A percentile compares a stretch with the other conserved stretches of the same genome.
Evolutionary conservation across 2,797 vertebrate genomes (phyloP).

Genomic region (Oreochromis mossambicus): DNA sequence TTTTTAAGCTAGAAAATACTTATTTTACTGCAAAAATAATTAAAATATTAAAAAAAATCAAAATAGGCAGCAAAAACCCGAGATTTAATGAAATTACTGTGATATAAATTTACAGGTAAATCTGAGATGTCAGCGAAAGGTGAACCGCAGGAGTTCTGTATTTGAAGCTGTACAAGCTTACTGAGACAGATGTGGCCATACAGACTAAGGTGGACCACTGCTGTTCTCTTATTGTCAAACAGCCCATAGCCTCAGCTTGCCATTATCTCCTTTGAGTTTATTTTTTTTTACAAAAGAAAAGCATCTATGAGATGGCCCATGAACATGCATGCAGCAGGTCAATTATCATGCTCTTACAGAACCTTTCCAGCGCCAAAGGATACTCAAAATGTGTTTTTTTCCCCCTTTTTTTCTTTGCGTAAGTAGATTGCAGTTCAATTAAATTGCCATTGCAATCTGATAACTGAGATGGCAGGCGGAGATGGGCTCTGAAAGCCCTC

Average conservation of each 20-base stretch:
- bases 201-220: background rate
- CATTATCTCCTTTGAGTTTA: constrained; percentile 22
- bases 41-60: background rate
- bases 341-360: background rate
- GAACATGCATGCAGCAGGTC: background rate
- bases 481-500: constrained; percentile 52
- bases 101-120: background rate
- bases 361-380: background rate
- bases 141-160: background rate
- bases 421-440: constrained; percentile 38
- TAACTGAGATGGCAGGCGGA: constrained; percentile 24
- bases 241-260: constrained; percentile 13
- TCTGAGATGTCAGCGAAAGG: background rate
- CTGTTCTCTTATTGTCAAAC: constrained; percentile 16
- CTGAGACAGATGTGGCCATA: background rate
- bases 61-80: background rate
- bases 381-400: background rate
- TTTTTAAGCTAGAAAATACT: background rate
- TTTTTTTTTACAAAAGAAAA: background rate
- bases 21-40: background rate
- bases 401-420: background rate
- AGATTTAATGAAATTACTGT: background rate
- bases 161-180: background rate
- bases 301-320: background rate
- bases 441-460: constrained; percentile 48